A percentile compares a stretch with the other conserved stretches of the same genome.
Conservation (phyloP, 1,140 invertebrate species). For the Steinernema khuongi region DNA sequence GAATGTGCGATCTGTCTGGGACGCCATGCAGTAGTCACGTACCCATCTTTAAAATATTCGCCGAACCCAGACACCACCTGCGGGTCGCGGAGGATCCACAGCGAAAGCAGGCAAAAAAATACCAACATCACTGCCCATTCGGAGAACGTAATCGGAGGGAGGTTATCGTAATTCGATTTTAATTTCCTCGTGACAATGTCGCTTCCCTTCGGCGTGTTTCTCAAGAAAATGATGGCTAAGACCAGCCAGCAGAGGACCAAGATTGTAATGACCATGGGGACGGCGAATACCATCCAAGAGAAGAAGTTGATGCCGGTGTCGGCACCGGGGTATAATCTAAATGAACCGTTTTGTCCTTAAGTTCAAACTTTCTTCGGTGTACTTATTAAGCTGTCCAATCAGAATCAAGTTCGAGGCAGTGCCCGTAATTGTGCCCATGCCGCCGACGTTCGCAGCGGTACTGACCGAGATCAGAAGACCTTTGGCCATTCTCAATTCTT, state of each 20-base stretch:
- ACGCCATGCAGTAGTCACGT: not conserved
- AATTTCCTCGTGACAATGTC: constrained; percentile 35
- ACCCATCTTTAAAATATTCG: constrained; percentile 53
- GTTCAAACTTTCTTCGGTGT: not conserved
- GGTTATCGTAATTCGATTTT: constrained; percentile 31
- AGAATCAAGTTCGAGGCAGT: constrained; percentile 60
- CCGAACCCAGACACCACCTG: constrained; percentile 74
- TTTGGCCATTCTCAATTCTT: constrained; percentile 38
- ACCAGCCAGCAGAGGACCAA: constrained; percentile 58
- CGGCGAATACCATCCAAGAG: constrained; percentile 60
- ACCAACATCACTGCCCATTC: constrained; percentile 71
- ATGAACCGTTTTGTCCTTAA: not conserved
- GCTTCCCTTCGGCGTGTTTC: constrained; percentile 32
- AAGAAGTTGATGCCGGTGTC: constrained; percentile 59
- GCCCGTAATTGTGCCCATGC: constrained; percentile 61
- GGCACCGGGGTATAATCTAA: constrained; percentile 40
- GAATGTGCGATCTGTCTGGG: constrained; percentile 27
- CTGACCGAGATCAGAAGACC: constrained; percentile 36
- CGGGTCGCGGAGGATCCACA: constrained; percentile 82
- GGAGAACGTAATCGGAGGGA: constrained; percentile 63
- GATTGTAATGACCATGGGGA: constrained; percentile 59
- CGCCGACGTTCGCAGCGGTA: constrained; percentile 62
- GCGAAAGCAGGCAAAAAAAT: constrained; percentile 72
- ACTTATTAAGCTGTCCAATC: constrained; percentile 49
- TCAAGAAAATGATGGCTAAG: constrained; percentile 26